Evolutionary conservation across 2,797 vertebrate genomes (phyloP), one percentile per base, ranked within the genome.

Genomic region (Myotis findleyi): DNA sequence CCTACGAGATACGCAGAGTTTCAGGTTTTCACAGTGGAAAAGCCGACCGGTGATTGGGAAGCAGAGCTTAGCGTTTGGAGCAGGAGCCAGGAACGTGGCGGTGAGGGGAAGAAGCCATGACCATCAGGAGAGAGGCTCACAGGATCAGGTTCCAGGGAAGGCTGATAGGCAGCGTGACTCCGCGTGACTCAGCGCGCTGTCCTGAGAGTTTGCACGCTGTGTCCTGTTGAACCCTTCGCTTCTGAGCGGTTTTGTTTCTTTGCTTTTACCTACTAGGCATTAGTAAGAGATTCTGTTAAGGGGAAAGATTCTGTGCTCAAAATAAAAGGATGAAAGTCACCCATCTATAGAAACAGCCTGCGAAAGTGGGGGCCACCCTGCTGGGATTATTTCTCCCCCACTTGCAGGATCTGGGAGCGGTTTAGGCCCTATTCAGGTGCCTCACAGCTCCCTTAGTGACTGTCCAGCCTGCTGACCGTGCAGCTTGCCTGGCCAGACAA

Each of bases 221-320:
- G 7, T 62, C 59, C 71, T 59, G 0, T 53, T 25, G 53, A 87
- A 36, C 36, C 18, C 36, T 80, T 53, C 1, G 5, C 13, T 86
- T 84, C 79, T 55, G 38, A 83, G 25, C 38, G 59, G 23, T 80
- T 87, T 27, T 69, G 91, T 88, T 95, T 77, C 73, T 81, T 90
- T 77, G 62, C 64, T 85, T 53, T 75, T 59, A 62, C 21, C 0
- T 76, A 30, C 17, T 69, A 84, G 62, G 47, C 16, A 38, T 94
- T 57, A 68, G 21, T 77, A 49, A 91, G 85, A 53, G 33, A 62
- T 62, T 51, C 68, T 69, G n/a, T 66, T 87, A 83, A 75, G 49
- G 30, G 23, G 47, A 72, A 71, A 90, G 55, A 6, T 53, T 47
- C 51, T 83, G 18, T 53, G 62, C 69, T 85, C 71, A 87, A 80